Conservation (phyloP, 1,140 invertebrate genomes). For the Drosophila varians region DNA sequence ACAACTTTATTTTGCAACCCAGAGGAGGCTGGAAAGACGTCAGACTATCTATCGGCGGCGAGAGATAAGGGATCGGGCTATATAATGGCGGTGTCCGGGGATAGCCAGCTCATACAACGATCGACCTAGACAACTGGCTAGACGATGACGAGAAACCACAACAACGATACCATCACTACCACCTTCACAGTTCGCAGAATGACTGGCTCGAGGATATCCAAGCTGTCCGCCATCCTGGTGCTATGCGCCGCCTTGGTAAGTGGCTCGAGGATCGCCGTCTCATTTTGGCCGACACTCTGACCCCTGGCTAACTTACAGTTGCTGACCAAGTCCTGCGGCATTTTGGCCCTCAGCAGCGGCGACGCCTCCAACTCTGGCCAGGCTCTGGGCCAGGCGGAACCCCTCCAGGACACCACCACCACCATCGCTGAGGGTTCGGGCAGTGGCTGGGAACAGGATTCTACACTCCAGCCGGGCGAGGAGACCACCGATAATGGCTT, state of each 20-base stretch:
- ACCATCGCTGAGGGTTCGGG: slow-evolving; percentile 27
- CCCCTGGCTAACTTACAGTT: slow-evolving; percentile 50
- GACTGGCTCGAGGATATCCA: slow-evolving; percentile 38
- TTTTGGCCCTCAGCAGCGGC: slow-evolving; percentile 55
- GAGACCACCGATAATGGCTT: slow-evolving; percentile 19
- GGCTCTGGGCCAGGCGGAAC: slow-evolving; percentile 24
- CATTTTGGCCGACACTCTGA: slow-evolving; percentile 38
- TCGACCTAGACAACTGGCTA: slow-evolving; percentile 65
- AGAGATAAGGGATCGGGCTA: slow-evolving; percentile 60
- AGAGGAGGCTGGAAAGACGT: slow-evolving; percentile 11
- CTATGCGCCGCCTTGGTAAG: slow-evolving; percentile 64
- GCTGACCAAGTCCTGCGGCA: slow-evolving; percentile 63
- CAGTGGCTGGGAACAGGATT: slow-evolving; percentile 50
- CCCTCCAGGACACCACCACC: slow-evolving; percentile 49
- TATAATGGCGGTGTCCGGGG: slow-evolving; percentile 43
- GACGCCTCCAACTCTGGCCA: slow-evolving; percentile 36
- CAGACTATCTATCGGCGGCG: slow-evolving; percentile 15
- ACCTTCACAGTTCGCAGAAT: slow-evolving; percentile 34
- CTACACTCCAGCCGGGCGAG: neutral
- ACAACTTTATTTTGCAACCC: slow-evolving; percentile 71
- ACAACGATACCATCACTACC: slow-evolving; percentile 25
- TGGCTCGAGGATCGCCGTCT: neutral
- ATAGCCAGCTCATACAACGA: slow-evolving; percentile 70
- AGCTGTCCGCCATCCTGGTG: slow-evolving; percentile 41
- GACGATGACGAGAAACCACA: slow-evolving; percentile 50